phyloP scores from a whole-genome alignment of 2,888 invertebrate species.

The Heterodera filipjevi region DNA sequence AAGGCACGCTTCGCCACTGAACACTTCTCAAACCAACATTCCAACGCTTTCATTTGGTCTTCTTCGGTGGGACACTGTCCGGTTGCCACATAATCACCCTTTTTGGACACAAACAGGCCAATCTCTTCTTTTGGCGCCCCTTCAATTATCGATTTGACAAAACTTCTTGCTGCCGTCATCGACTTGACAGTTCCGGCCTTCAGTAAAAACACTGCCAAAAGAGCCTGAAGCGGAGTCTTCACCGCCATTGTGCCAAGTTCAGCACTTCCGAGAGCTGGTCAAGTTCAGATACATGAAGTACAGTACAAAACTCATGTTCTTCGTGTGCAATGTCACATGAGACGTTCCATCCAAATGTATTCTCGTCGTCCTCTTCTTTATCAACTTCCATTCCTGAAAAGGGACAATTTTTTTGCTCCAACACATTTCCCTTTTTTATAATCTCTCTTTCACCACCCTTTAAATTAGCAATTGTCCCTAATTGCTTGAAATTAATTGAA shows the following conservation, averaged over 20 bases:
- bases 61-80: not conserved
- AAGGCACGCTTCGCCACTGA: not conserved
- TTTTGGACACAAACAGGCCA: not conserved
- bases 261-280: not conserved
- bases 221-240: slow-evolving; percentile 3
- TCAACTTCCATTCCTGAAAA: not conserved
- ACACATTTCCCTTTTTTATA: not conserved
- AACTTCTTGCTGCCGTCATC: not conserved
- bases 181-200: not conserved
- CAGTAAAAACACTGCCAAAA: not conserved
- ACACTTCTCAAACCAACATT: slow-evolving; percentile 1
- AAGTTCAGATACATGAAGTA: not conserved
- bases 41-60: not conserved
- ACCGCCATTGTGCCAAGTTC: not conserved
- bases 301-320: not conserved
- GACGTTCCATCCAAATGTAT: not conserved
- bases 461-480: not conserved
- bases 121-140: not conserved
- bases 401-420: not conserved
- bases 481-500: not conserved
- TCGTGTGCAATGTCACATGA: not conserved
- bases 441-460: not conserved
- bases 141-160: not conserved
- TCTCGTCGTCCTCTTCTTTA: not conserved
- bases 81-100: not conserved